Base-by-base conservation (phyloP, 2,888 invertebrate species). In the Acleris sparsana region DNA sequence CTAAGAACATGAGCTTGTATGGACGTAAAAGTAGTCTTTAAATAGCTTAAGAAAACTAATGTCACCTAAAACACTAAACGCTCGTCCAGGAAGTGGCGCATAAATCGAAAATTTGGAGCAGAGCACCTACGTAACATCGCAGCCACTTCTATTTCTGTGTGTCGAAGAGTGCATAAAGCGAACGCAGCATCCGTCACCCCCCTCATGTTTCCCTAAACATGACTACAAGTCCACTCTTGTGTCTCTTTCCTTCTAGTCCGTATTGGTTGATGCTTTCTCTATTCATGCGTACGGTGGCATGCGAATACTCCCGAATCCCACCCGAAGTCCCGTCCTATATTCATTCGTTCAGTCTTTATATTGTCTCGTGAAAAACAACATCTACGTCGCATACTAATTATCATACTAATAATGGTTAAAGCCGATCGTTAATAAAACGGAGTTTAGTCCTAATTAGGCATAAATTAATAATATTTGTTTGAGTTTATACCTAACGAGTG, bases 31-130 rank as follows among this genome's bases (percentile, higher is more conserved):
- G 25, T 60, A 39, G 49, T 65, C 44, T 20, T 46, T 52, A 52
- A 44, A 51, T 61, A 57, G 52, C 51, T 20, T 55, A 51, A 51
- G 44, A 49, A 65, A 65, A 60, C 51, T 51, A 61, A 66, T 57
- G 56, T 66, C 65, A 49, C 49, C 46, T 11, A 56, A 57, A 66
- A 52, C 56, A 57, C 25, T 39, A 70, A n/a, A 63, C 52, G 51
- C 59, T 44, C 68, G 72, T 79, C 70, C 82, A 87, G 89, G 88
- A 88, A 87, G 86, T 84, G 83, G 80, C 74, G 74, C 77, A 84
- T 86, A 83, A 83, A 87, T 86, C 77, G 80, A 83, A 87, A 85
- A 86, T 86, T 82, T 87, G 79, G 86, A 83, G 77, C 87, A 79
- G 76, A 73, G 73, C 74, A 73, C 75, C 73, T 65, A 75, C 73